phyloP scores from a whole-genome alignment of 2,888 invertebrate genomes.

The Campopleginae sp. region DNA sequence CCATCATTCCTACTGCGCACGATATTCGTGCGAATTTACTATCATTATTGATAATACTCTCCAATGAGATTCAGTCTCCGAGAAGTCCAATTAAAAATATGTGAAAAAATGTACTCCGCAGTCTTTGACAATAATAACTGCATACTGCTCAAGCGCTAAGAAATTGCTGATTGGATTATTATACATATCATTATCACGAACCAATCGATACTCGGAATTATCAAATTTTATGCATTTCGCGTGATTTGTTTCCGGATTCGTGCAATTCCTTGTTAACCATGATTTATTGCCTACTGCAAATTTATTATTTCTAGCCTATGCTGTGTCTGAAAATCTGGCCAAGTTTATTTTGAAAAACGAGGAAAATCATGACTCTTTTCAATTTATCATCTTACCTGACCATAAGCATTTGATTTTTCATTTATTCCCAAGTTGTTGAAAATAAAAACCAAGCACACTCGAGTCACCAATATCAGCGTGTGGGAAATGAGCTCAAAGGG shows the following conservation, averaged over 20 bases:
- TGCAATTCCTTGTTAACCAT: slow-evolving; percentile 15
- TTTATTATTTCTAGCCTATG: neutral
- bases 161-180: neutral
- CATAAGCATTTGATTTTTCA: neutral
- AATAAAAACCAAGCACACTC: neutral
- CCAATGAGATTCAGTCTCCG: slow-evolving; percentile 3
- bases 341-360: neutral
- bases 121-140: slow-evolving; percentile 4
- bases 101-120: slow-evolving; percentile 11
- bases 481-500: too few relatives aligned
- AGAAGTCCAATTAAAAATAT: neutral
- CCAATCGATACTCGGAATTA: slow-evolving; percentile 12
- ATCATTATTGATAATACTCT: slow-evolving; percentile 17
- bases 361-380: neutral
- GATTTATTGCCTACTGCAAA: neutral
- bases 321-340: neutral
- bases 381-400: too few relatives aligned
- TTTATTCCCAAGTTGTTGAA: neutral
- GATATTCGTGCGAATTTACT: slow-evolving; percentile 3
- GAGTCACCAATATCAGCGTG: neutral
- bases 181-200: neutral
- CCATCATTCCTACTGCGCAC: slow-evolving; percentile 1
- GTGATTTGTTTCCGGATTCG: slow-evolving; percentile 35
- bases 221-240: slow-evolving; percentile 43
- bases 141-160: neutral